These are phyloP conservation scores for Autographa pulchrina DNA, from an alignment of 2,888 invertebrate species.

Conservation along the genomic window DNA sequence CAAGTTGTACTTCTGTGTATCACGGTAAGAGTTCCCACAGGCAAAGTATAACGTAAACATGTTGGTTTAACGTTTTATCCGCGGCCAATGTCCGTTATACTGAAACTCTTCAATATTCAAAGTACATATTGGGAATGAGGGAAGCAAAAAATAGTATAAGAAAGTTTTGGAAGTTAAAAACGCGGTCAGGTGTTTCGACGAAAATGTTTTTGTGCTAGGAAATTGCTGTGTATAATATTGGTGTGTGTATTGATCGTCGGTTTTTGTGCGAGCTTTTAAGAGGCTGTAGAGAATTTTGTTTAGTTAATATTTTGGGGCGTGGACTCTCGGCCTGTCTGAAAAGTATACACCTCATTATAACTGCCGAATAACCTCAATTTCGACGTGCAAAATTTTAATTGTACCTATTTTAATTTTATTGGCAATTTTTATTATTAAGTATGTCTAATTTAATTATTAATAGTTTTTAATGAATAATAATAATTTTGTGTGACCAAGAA, in stretches of 20 bases:
- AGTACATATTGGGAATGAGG: conserved; percentile 56
- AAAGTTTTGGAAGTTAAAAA: conserved; percentile 50
- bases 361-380: background rate
- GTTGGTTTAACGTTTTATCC: conserved; percentile 53
- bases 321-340: background rate
- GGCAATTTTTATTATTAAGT: too few species aligned
- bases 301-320: conserved; percentile 2
- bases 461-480: too few species aligned
- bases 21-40: conserved; percentile 7
- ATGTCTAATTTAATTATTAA: too few species aligned
- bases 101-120: conserved; percentile 58
- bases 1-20: conserved; percentile 12
- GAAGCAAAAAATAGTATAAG: conserved; percentile 42
- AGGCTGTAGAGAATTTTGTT: conserved; percentile 15
- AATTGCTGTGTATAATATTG: conserved; percentile 39
- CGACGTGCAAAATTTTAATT: background rate
- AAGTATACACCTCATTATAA: background rate
- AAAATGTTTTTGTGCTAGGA: conserved; percentile 46
- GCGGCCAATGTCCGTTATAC: conserved; percentile 47
- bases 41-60: conserved; percentile 43
- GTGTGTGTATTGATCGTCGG: conserved; percentile 26
- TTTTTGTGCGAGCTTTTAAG: conserved; percentile 19
- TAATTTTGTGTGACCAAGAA: too few species aligned
- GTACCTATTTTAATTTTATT: too few species aligned
- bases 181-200: conserved; percentile 52